These are phyloP conservation scores for Machaerirhynchus nigripectus DNA, from an alignment of 2,113 vertebrate genomes.

Conservation along the genomic window DNA sequence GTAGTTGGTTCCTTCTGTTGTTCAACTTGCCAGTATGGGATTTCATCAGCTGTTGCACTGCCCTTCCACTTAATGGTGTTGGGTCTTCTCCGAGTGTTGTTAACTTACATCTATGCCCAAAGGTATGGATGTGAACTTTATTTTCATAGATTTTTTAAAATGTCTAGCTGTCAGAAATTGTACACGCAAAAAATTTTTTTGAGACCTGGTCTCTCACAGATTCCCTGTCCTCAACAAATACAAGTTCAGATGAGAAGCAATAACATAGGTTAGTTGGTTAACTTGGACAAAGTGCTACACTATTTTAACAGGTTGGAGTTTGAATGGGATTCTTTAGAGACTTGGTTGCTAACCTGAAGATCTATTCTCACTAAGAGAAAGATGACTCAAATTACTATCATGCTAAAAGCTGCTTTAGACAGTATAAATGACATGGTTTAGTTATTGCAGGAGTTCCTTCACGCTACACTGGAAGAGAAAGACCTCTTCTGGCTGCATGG, in stretches of 20 bases:
- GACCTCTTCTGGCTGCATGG: not conserved
- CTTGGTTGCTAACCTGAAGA: not conserved
- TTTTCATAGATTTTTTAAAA: not conserved
- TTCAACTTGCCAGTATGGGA: not conserved
- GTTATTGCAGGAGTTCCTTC: not conserved
- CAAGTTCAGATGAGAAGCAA: not conserved
- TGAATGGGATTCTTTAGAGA: not conserved
- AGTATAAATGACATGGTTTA: not conserved
- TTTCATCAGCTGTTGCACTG: not conserved
- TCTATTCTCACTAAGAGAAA: not conserved
- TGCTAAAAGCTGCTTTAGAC: not conserved
- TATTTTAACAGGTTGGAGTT: not conserved
- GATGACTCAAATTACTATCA: not conserved
- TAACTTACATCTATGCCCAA: not conserved
- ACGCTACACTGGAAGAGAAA: not conserved
- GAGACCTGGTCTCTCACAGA: not conserved
- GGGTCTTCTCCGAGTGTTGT: not conserved
- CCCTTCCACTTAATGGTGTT: not conserved
- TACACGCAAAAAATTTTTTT: accelerated
- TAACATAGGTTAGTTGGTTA: not conserved
- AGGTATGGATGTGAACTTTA: not conserved
- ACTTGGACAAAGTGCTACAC: not conserved
- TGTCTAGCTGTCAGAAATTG: not conserved
- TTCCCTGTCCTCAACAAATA: not conserved
- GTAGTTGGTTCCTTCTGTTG: not conserved